phyloP scores from a whole-genome alignment of 1,140 invertebrate species.

The Drosophila punjabiensis region DNA sequence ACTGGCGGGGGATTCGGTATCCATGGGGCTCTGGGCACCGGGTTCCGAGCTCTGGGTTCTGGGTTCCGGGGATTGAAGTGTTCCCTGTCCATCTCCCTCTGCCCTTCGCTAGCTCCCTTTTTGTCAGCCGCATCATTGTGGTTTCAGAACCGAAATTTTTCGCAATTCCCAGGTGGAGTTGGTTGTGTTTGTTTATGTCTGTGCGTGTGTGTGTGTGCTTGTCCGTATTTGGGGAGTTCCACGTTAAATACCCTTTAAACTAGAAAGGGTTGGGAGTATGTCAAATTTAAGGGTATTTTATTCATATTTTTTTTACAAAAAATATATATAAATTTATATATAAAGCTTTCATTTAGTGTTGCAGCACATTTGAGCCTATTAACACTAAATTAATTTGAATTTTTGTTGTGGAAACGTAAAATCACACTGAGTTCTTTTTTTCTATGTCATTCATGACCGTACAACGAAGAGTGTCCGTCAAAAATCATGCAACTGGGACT shows the following conservation, averaged over 20 bases:
- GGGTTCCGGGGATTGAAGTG: constrained; percentile 1
- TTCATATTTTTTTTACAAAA: neutral
- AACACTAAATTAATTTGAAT: no score
- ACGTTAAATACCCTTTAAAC: neutral
- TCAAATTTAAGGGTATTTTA: neutral
- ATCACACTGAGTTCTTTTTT: neutral
- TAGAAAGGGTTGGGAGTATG: neutral
- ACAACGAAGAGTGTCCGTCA: neutral
- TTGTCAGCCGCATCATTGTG: constrained; percentile 62
- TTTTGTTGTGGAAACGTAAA: neutral
- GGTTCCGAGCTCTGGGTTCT: neutral
- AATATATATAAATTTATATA: no score
- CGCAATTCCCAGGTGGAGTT: constrained; percentile 28
- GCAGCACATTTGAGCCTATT: no score
- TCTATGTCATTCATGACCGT: no score
- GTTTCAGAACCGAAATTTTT: constrained; percentile 58
- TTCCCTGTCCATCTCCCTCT: neutral
- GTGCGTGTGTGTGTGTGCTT: constrained; percentile 11
- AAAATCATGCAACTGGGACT: neutral
- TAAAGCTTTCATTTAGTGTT: no score
- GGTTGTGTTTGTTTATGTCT: constrained; percentile 33
- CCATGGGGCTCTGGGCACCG: neutral
- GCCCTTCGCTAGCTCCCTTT: neutral
- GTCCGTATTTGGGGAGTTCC: constrained; percentile 4
- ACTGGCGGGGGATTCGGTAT: constrained; percentile 9